These are phyloP conservation scores for Diarsia dahlii DNA, from an alignment of 2,888 invertebrate species.

Conservation along the genomic window DNA sequence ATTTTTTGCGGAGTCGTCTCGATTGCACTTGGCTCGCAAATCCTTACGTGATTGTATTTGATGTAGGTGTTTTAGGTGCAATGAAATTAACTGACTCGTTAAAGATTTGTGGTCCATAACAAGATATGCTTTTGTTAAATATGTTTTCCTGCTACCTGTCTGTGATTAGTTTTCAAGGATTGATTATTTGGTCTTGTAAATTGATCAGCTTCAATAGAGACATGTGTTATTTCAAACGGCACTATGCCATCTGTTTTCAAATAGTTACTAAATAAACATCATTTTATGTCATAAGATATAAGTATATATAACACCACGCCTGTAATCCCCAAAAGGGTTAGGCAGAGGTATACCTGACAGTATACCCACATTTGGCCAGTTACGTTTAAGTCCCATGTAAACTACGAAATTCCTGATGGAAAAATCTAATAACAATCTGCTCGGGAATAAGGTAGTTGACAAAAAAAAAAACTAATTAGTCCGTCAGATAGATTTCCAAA, in stretches of 20 bases:
- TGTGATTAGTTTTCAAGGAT: not conserved
- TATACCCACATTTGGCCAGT: no score
- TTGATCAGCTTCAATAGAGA: not conserved
- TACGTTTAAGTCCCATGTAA: no score
- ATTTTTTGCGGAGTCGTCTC: constrained; percentile 70
- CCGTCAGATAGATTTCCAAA: no score
- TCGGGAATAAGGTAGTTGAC: no score
- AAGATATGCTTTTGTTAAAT: constrained; percentile 6
- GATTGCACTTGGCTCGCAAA: constrained; percentile 71
- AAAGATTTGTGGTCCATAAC: not conserved
- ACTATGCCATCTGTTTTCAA: no score
- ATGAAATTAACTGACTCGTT: constrained; percentile 68
- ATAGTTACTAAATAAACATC: not conserved
- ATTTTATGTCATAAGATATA: not conserved
- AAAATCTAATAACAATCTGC: no score
- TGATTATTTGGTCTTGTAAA: no score
- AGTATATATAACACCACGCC: no score
- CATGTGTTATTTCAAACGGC: not conserved
- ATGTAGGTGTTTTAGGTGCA: constrained; percentile 72
- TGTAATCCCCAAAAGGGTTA: no score
- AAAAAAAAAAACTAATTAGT: no score
- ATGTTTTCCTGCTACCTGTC: not conserved
- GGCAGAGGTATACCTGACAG: no score
- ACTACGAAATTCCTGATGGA: no score
- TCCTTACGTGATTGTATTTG: constrained; percentile 71